Percentiles rank a stretch among this genome's conserved stretches.
phyloP scores from a whole-genome alignment of 2,888 invertebrate genomes.

The Campoletis raptor region DNA sequence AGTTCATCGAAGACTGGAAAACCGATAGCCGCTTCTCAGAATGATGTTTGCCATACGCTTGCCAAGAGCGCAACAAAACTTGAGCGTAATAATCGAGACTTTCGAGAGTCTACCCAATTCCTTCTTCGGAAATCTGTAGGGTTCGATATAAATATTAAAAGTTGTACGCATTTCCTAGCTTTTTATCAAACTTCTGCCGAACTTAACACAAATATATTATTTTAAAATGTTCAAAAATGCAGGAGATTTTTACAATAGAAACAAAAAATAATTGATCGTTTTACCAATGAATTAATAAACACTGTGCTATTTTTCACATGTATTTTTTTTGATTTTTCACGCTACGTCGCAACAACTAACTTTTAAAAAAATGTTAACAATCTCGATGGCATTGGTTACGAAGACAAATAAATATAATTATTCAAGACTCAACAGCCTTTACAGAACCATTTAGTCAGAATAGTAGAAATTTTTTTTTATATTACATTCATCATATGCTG shows the following conservation, averaged over 20 bases:
- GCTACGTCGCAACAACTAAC: neutral
- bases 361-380: neutral
- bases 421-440: neutral
- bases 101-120: conserved; percentile 7
- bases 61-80: conserved; percentile 24
- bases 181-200: neutral
- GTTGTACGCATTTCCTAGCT: too few species aligned
- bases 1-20: conserved; percentile 54
- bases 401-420: neutral
- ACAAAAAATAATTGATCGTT: too few species aligned
- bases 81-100: conserved; percentile 55
- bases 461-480: neutral
- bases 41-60: conserved; percentile 44
- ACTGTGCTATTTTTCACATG: too few species aligned
- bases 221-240: neutral
- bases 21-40: conserved; percentile 47
- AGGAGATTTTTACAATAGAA: too few species aligned
- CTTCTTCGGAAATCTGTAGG: conserved; percentile 2
- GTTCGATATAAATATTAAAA: neutral
- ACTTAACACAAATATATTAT: neutral
- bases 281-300: neutral
- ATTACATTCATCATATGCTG: neutral
- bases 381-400: neutral
- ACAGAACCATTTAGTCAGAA: neutral
- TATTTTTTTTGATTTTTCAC: too few species aligned